Conservation (phyloP, 2,888 invertebrate species). For the Thelaira solivaga region DNA sequence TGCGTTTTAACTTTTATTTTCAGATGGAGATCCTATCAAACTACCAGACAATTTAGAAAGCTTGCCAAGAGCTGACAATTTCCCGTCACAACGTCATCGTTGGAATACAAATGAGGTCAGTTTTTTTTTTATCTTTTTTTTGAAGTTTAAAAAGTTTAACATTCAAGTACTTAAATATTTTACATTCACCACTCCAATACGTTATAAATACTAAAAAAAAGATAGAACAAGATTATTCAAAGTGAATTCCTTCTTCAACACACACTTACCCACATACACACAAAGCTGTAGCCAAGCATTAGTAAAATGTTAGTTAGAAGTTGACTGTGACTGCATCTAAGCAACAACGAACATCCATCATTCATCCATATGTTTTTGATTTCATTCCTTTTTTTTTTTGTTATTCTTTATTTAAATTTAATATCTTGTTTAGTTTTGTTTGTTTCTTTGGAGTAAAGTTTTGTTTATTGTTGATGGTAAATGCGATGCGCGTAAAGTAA, state of each 20-base stretch:
- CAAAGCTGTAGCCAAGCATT: too few relatives aligned
- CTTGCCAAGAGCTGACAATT: constrained; percentile 94
- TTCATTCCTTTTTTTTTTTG: constrained; percentile 25
- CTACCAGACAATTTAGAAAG: constrained; percentile 96
- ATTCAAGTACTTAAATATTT: constrained; percentile 39
- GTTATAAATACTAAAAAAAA: constrained; percentile 12
- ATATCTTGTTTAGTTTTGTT: constrained; percentile 28
- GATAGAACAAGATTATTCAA: constrained; percentile 14
- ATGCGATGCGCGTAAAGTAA: constrained; percentile 42
- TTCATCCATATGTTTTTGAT: constrained; percentile 34
- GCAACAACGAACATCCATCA: constrained; percentile 46
- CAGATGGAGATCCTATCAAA: constrained; percentile 95
- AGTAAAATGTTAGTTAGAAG: constrained; percentile 1
- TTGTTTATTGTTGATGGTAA: constrained; percentile 50
- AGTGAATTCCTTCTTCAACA: constrained; percentile 23
- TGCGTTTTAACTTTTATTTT: constrained; percentile 70
- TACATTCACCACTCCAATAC: constrained; percentile 32
- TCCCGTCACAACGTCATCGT: constrained; percentile 95
- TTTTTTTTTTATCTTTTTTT: constrained; percentile 62
- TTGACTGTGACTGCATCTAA: constrained; percentile 9
- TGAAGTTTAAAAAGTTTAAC: constrained; percentile 22
- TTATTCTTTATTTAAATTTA: constrained; percentile 53
- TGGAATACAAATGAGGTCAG: constrained; percentile 99
- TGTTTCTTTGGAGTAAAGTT: constrained; percentile 26
- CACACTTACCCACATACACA: too few relatives aligned